These are phyloP conservation scores for Lepidostoma basale DNA, from an alignment of 1,140 invertebrate genomes.

Conservation along the genomic window DNA sequence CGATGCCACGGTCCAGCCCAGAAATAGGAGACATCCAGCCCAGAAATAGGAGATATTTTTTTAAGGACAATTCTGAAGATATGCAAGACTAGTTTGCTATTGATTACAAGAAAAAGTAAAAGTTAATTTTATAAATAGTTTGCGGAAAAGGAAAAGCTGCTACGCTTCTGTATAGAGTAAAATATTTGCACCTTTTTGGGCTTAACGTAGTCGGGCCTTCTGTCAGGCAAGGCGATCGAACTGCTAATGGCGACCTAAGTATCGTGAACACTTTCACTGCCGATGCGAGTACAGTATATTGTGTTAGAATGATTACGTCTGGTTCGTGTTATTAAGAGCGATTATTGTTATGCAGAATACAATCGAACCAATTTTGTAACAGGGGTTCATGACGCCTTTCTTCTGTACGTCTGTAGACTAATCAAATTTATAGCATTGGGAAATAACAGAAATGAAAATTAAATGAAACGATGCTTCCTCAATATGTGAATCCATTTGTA, in stretches of 20 bases:
- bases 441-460: too few relatives aligned
- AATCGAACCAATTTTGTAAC: neutral
- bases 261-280: slow-evolving; percentile 7
- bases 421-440: too few relatives aligned
- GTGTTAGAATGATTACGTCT: slow-evolving; percentile 7
- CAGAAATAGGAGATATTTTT: too few relatives aligned
- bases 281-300: neutral
- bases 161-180: neutral
- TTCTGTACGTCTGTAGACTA: neutral
- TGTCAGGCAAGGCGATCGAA: neutral
- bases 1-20: too few relatives aligned
- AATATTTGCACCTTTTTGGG: slow-evolving; percentile 2
- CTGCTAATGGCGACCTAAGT: neutral
- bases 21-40: too few relatives aligned
- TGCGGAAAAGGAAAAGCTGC: too few relatives aligned
- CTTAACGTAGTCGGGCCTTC: neutral
- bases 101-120: too few relatives aligned
- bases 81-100: too few relatives aligned
- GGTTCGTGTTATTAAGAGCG: neutral
- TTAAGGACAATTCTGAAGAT: too few relatives aligned
- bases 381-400: neutral
- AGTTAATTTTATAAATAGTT: too few relatives aligned
- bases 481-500: too few relatives aligned
- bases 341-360: neutral
- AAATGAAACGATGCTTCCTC: too few relatives aligned